phyloP scores from a whole-genome alignment of 2,888 invertebrate species.

The Lepidocyrtoides sp. region DNA sequence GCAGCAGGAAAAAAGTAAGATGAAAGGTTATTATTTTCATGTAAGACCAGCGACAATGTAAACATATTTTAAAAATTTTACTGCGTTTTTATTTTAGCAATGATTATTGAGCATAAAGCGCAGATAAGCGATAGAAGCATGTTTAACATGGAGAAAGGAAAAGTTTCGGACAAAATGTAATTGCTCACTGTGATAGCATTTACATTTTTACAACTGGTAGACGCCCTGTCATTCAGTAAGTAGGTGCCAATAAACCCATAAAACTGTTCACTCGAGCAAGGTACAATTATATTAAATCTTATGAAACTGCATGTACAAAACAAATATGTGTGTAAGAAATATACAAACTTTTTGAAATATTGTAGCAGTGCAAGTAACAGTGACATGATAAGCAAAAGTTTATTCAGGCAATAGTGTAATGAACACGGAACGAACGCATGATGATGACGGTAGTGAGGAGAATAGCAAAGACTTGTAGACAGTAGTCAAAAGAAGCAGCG shows the following conservation, averaged over 20 bases:
- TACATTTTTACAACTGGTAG: neutral
- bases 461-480: neutral
- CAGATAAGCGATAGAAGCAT: neutral
- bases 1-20: neutral
- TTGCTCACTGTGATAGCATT: no score
- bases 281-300: conserved; percentile 1
- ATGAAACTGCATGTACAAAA: neutral
- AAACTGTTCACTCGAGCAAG: conserved; percentile 68
- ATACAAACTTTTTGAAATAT: conserved; percentile 13
- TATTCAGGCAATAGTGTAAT: neutral
- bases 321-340: neutral
- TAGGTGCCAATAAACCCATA: conserved; percentile 81
- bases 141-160: neutral
- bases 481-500: no score
- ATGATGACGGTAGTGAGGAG: conserved; percentile 4
- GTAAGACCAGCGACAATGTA: no score
- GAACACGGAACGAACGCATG: conserved; percentile 38
- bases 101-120: conserved; percentile 4
- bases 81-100: neutral
- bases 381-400: conserved; percentile 32
- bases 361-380: no score
- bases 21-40: no score
- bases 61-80: no score
- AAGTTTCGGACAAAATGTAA: conserved; percentile 39
- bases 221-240: neutral